These are phyloP conservation scores for Hoplias malabaricus DNA, from an alignment of 2,113 vertebrate species.

Conservation along the genomic window DNA sequence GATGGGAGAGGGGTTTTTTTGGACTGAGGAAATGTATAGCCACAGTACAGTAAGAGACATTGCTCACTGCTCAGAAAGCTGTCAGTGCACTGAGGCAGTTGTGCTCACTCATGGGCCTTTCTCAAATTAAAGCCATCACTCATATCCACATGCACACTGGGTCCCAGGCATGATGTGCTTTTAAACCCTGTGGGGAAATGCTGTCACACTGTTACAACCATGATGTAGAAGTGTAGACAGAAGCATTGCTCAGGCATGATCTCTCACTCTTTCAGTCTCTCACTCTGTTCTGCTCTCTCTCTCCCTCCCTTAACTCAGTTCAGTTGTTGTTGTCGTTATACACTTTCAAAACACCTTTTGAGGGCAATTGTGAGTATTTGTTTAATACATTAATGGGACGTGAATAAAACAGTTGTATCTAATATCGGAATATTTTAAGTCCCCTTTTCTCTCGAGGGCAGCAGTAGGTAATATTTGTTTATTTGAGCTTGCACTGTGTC, in stretches of 20 bases:
- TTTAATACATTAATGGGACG: too few species aligned
- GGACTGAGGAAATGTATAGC: not conserved
- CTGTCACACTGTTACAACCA: slow-evolving; percentile 4
- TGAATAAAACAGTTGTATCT: too few species aligned
- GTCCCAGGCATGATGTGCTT: not conserved
- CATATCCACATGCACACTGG: not conserved
- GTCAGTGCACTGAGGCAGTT: not conserved
- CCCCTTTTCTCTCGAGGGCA: too few species aligned
- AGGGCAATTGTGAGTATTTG: too few species aligned
- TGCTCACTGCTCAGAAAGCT: not conserved
- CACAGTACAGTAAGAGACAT: not conserved
- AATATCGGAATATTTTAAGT: too few species aligned
- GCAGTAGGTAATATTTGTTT: too few species aligned
- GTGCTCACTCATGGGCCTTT: not conserved
- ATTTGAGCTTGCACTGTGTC: too few species aligned
- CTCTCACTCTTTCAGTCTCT: not conserved
- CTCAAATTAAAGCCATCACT: slow-evolving; percentile 42
- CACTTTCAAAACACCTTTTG: too few species aligned
- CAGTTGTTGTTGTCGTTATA: too few species aligned
- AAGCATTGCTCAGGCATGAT: slow-evolving; percentile 18
- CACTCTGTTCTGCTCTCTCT: not conserved
- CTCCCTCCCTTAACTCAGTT: not conserved
- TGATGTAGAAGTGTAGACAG: slow-evolving; percentile 12
- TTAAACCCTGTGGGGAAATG: slow-evolving; percentile 9
- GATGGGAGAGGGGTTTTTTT: not conserved